A percentile compares a stretch with the other conserved stretches of the same genome.
These are phyloP conservation scores for Gulo gulo DNA, from an alignment of 2,113 vertebrate species.

Conservation along the genomic window DNA sequence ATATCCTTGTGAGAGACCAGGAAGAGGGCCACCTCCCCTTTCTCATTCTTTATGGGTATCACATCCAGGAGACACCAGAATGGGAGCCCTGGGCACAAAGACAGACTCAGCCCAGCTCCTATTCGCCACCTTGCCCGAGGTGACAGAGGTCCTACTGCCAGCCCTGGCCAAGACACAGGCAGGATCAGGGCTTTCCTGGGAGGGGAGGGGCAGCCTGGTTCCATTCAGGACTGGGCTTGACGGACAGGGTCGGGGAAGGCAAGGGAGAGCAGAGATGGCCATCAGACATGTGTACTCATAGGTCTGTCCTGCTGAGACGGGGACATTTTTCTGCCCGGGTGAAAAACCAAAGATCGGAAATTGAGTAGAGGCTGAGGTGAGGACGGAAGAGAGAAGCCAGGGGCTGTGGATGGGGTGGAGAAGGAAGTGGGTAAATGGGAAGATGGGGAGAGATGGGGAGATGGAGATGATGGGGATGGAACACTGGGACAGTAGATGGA, in stretches of 20 bases:
- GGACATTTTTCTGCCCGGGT: background rate
- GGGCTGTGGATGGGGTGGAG: background rate
- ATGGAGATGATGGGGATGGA: background rate
- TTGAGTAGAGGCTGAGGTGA: background rate
- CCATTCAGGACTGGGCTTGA: background rate
- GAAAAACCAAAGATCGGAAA: background rate
- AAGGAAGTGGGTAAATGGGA: background rate
- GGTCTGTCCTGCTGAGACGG: background rate
- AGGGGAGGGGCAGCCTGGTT: background rate
- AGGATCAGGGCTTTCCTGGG: background rate
- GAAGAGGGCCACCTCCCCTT: constrained; percentile 93
- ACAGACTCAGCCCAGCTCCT: constrained; percentile 27
- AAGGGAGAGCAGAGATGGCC: background rate
- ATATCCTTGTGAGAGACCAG: constrained; percentile 95
- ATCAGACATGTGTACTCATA: background rate
- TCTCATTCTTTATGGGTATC: constrained; percentile 95
- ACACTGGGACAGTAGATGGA: background rate
- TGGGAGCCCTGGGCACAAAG: constrained; percentile 84
- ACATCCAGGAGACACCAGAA: constrained; percentile 96
- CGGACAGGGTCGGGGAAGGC: too few relatives aligned
- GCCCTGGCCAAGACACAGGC: background rate
- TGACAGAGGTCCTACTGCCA: background rate
- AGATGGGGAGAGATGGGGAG: background rate
- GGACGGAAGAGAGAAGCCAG: background rate
- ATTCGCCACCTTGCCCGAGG: background rate